A percentile compares a stretch with the other conserved stretches of the same genome.
phyloP scores from a whole-genome alignment of 2,797 vertebrate genomes.

The Coreius guichenoti region DNA sequence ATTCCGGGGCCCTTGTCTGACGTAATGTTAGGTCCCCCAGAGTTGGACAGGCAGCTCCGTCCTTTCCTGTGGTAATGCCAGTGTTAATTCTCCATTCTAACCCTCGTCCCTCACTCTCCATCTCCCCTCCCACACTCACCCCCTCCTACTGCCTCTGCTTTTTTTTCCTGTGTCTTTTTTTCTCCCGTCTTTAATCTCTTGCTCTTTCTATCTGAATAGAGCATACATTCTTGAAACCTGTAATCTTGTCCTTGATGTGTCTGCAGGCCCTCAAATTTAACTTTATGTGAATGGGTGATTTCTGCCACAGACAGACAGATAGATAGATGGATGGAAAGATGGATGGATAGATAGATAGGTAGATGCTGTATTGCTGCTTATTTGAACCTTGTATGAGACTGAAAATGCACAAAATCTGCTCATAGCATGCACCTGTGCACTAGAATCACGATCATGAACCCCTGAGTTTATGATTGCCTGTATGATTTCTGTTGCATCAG shows the following conservation, averaged over 20 bases:
- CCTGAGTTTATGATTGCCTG: too few species aligned
- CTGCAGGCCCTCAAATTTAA: neutral
- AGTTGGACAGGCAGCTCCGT: conserved; percentile 18
- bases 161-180: neutral
- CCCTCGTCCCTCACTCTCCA: neutral
- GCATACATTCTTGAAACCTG: neutral
- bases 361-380: too few species aligned
- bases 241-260: neutral
- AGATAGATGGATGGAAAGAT: neutral
- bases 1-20: conserved; percentile 62
- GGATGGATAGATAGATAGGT: neutral
- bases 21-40: conserved; percentile 33
- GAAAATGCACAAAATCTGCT: too few species aligned
- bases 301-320: neutral
- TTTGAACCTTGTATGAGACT: too few species aligned
- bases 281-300: neutral
- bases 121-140: conserved; percentile 11
- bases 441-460: too few species aligned
- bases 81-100: conserved; percentile 27
- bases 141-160: conserved; percentile 7
- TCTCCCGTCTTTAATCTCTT: neutral
- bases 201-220: neutral
- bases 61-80: conserved; percentile 20
- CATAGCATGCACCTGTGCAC: too few species aligned
- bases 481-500: too few species aligned